phyloP scores from a whole-genome alignment of 2,888 invertebrate genomes.

The Mythimna lalbum region DNA sequence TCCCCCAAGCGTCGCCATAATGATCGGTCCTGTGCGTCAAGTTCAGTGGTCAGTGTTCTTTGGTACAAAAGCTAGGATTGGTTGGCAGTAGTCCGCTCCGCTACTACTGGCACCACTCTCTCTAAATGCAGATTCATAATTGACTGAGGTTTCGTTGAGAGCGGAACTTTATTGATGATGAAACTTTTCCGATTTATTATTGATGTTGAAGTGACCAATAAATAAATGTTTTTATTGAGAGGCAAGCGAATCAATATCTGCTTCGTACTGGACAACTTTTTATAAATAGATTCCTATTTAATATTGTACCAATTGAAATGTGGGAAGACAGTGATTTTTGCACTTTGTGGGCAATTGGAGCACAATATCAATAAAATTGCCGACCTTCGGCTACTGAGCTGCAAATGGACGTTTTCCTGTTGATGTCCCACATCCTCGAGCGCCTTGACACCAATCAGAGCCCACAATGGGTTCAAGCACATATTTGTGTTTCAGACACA shows the following conservation, averaged over 20 bases:
- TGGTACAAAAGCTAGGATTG: no score
- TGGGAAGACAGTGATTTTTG: background rate
- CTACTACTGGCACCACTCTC: constrained; percentile 18
- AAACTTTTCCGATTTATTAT: constrained; percentile 55
- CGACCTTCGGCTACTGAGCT: constrained; percentile 44
- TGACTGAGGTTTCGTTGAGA: constrained; percentile 49
- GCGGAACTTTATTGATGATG: constrained; percentile 59
- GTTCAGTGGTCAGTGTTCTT: no score
- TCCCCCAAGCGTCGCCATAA: no score
- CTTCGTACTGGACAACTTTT: background rate
- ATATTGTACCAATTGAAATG: background rate
- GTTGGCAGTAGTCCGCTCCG: constrained; percentile 6
- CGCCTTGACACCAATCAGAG: constrained; percentile 58
- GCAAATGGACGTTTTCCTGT: constrained; percentile 60
- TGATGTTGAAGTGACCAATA: constrained; percentile 36
- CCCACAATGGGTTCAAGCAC: constrained; percentile 42
- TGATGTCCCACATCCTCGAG: constrained; percentile 49
- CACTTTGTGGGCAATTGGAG: constrained; percentile 16
- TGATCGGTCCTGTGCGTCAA: no score
- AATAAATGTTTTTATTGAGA: constrained; percentile 43
- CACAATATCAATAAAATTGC: constrained; percentile 43
- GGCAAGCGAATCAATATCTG: constrained; percentile 32
- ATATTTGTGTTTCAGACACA: constrained; percentile 7
- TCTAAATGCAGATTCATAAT: constrained; percentile 40
- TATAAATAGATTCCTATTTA: background rate